A percentile compares a stretch with the other conserved stretches of the same genome.
Evolutionary conservation across 2,888 invertebrate genomes (phyloP).

Genomic region (Mactromeris polynyma): DNA sequence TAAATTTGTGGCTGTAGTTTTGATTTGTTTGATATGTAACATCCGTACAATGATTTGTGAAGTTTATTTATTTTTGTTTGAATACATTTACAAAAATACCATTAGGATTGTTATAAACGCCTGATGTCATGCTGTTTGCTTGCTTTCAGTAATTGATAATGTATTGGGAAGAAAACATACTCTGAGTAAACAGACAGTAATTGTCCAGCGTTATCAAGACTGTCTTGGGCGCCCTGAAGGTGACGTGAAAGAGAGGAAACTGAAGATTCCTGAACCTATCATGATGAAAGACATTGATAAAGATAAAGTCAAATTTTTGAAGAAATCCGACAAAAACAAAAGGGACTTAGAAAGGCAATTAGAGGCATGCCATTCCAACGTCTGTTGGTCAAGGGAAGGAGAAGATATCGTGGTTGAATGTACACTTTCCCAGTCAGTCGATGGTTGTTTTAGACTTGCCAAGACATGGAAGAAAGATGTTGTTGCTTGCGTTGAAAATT

Average conservation of each 20-base stretch:
- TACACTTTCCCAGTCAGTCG: conserved; percentile 15
- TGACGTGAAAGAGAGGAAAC: neutral
- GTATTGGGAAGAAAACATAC: conserved; percentile 39
- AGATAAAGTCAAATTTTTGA: conserved; percentile 30
- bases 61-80: neutral
- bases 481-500: neutral
- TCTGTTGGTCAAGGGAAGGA: conserved; percentile 13
- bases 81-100: neutral
- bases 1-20: no score
- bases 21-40: no score
- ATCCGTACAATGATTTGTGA: no score
- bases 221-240: conserved; percentile 35
- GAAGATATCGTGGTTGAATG: conserved; percentile 16
- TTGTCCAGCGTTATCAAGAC: conserved; percentile 32
- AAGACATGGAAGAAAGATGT: conserved; percentile 20
- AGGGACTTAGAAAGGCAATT: conserved; percentile 7
- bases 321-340: neutral
- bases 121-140: neutral
- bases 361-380: neutral
- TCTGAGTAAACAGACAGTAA: conserved; percentile 18
- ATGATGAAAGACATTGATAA: conserved; percentile 5
- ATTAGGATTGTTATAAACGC: neutral
- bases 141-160: conserved; percentile 43
- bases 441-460: conserved; percentile 19
- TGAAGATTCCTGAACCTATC: conserved; percentile 17